Evolutionary conservation across 2,888 invertebrate genomes (phyloP).

Genomic region (Pachymerium ferrugineum): DNA sequence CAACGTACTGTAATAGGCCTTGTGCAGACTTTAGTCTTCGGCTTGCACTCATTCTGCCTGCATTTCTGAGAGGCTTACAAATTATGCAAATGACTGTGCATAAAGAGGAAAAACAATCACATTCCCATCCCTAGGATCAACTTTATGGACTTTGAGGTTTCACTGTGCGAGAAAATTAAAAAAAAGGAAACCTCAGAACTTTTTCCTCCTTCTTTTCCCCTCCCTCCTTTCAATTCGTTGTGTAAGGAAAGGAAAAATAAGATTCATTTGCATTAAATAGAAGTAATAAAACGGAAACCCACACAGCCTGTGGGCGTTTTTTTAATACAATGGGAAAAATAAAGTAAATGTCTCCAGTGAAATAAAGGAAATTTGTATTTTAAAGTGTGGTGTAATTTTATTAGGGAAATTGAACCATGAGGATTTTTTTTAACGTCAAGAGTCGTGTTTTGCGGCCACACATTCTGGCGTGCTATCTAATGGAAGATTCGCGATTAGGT

Average conservation of each 20-base stretch:
- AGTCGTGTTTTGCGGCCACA: neutral
- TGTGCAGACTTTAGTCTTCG: neutral
- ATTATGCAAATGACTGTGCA: slow-evolving; percentile 9
- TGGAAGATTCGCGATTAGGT: slow-evolving; percentile 4
- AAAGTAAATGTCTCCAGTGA: neutral
- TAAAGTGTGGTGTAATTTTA: neutral
- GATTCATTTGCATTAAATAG: neutral
- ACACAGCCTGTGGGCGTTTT: neutral
- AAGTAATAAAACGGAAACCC: neutral
- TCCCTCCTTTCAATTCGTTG: neutral
- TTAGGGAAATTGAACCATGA: neutral
- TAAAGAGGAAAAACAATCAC: slow-evolving; percentile 2
- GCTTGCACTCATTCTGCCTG: neutral
- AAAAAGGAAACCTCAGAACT: neutral
- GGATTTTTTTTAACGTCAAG: neutral
- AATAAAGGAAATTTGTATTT: neutral
- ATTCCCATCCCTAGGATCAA: neutral
- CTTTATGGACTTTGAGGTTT: neutral
- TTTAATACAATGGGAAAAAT: neutral
- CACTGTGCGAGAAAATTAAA: slow-evolving; percentile 2
- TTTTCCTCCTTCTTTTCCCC: neutral
- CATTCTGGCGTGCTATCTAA: neutral
- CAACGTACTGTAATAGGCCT: neutral
- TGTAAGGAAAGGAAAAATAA: neutral
- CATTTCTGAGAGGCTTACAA: neutral